Evolutionary conservation across 1,140 invertebrate genomes (phyloP).

Genomic region (Lordiphosa collinella): DNA sequence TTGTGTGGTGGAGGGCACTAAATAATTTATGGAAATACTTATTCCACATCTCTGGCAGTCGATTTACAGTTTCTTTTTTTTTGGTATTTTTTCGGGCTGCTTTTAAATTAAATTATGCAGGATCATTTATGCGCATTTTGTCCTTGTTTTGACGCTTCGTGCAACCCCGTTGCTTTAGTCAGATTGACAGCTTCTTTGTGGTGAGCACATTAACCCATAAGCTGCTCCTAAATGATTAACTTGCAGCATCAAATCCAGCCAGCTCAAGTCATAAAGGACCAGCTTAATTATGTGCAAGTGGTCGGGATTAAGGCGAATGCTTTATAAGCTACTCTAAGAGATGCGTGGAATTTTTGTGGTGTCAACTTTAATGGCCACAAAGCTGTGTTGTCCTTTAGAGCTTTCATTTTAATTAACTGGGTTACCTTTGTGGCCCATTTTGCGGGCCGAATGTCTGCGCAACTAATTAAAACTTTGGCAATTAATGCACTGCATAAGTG

Average conservation of each 20-base stretch:
- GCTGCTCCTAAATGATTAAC: conserved; percentile 31
- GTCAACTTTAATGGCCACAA: background rate
- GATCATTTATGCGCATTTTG: conserved; percentile 47
- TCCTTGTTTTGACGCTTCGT: conserved; percentile 18
- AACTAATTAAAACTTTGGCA: conserved; percentile 31
- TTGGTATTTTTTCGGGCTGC: conserved; percentile 6
- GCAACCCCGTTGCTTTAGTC: conserved; percentile 19
- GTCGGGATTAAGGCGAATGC: background rate
- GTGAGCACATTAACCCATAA: background rate
- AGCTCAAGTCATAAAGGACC: background rate
- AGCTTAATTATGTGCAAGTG: conserved; percentile 7
- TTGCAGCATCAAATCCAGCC: conserved; percentile 6
- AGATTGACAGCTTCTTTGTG: conserved; percentile 16
- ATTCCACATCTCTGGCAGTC: conserved; percentile 3
- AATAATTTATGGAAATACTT: conserved; percentile 58
- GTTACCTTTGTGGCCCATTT: conserved; percentile 38
- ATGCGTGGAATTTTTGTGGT: background rate
- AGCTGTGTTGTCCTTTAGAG: conserved; percentile 4
- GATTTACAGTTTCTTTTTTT: too few species aligned
- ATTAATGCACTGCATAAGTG: background rate
- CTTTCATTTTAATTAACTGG: conserved; percentile 53
- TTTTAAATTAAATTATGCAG: conserved; percentile 41
- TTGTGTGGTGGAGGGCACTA: conserved; percentile 13
- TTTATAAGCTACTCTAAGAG: background rate
- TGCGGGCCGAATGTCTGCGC: conserved; percentile 11